These are phyloP conservation scores for Aramus guarauna DNA, from an alignment of 2,113 vertebrate species.

Conservation along the genomic window DNA sequence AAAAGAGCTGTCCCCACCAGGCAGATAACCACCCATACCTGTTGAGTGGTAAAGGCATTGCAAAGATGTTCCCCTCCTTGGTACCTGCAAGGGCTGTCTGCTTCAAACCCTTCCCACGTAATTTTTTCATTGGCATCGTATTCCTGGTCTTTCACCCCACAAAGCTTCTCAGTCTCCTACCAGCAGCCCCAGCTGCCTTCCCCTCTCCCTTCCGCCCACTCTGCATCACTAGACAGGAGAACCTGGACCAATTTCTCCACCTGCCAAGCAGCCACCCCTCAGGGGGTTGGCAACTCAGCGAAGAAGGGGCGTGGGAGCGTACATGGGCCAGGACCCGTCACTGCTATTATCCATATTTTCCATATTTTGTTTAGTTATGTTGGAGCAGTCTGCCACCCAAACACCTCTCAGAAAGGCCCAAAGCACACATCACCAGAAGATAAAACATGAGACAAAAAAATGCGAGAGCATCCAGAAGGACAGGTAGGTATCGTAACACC, in stretches of 20 bases:
- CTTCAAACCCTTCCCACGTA: neutral
- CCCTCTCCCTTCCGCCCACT: neutral
- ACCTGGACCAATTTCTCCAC: neutral
- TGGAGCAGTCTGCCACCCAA: constrained; percentile 30
- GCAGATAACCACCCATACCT: neutral
- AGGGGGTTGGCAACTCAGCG: neutral
- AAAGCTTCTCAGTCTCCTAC: neutral
- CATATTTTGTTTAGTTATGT: neutral
- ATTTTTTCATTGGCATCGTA: neutral
- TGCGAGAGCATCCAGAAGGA: neutral
- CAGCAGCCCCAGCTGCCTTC: neutral
- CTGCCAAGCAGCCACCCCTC: neutral
- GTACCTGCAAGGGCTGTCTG: neutral
- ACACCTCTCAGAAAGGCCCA: neutral
- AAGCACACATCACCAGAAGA: neutral
- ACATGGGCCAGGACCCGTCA: neutral
- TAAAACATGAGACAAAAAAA: neutral
- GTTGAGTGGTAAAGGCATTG: neutral
- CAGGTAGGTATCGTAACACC: neutral
- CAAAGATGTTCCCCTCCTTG: neutral
- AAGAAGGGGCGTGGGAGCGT: neutral
- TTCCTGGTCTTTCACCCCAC: neutral
- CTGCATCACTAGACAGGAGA: neutral
- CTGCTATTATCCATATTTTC: constrained; percentile 19
- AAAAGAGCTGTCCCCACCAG: neutral